Percentiles rank a stretch among this genome's conserved stretches.
Evolutionary conservation across 2,888 invertebrate species (phyloP).

Genomic region (Cetonia aurata): DNA sequence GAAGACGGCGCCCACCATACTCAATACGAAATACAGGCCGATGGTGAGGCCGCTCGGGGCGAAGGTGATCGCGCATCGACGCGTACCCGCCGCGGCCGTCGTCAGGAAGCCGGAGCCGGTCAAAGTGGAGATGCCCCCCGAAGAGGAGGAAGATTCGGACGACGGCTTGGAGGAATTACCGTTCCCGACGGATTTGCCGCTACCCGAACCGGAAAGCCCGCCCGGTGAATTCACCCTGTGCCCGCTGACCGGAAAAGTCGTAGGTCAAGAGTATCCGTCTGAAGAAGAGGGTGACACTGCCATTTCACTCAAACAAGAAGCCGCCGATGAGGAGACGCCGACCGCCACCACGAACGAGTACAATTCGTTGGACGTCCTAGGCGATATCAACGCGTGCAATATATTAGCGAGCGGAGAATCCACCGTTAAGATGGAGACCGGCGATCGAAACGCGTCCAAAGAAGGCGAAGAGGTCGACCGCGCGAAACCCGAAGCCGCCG

Average conservation of each 20-base stretch:
- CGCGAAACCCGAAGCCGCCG: neutral
- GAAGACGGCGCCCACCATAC: conserved; percentile 42
- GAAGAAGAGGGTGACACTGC: conserved; percentile 30
- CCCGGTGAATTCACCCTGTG: conserved; percentile 79
- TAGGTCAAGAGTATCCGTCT: conserved; percentile 35
- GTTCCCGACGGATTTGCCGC: conserved; percentile 71
- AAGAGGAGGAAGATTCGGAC: conserved; percentile 64
- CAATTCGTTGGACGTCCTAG: conserved; percentile 60
- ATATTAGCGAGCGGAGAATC: conserved; percentile 58
- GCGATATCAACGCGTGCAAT: conserved; percentile 63
- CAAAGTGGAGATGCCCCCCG: conserved; percentile 42
- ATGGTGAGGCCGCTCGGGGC: conserved; percentile 40
- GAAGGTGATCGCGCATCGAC: conserved; percentile 38
- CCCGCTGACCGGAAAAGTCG: conserved; percentile 73
- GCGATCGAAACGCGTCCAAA: neutral
- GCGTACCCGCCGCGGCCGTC: conserved; percentile 49
- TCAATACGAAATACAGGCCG: conserved; percentile 45
- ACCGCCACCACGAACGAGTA: conserved; percentile 44
- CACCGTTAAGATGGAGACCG: conserved; percentile 41
- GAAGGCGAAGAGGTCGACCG: conserved; percentile 11
- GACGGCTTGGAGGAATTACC: conserved; percentile 75
- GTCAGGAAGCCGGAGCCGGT: conserved; percentile 47
- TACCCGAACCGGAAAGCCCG: conserved; percentile 74
- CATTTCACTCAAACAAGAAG: conserved; percentile 33
- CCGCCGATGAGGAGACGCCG: conserved; percentile 14